A percentile compares a stretch with the other conserved stretches of the same genome.
Evolutionary conservation across 2,888 invertebrate species (phyloP).

Genomic region (Myathropa florea): DNA sequence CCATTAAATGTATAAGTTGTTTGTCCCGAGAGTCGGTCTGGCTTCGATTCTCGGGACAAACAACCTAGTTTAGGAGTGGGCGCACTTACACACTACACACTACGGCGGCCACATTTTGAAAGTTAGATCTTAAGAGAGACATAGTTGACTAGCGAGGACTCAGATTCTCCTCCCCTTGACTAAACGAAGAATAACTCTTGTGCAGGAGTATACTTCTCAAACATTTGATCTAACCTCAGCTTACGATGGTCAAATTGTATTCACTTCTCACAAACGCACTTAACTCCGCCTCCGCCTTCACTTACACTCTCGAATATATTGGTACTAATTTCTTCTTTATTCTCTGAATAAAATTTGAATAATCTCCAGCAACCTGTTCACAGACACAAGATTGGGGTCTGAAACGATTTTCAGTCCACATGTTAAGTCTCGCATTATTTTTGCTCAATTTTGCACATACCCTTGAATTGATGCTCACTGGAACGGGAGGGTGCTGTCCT

Average conservation of each 20-base stretch:
- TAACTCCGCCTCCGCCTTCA: not conserved
- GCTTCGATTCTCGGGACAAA: too few species aligned
- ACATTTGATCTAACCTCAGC: too few species aligned
- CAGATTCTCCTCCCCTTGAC: too few species aligned
- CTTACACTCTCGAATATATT: not conserved
- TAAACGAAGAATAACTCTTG: too few species aligned
- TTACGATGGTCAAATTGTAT: not conserved
- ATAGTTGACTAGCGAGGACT: too few species aligned
- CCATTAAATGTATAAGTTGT: too few species aligned
- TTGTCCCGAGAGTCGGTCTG: too few species aligned
- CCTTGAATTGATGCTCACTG: not conserved
- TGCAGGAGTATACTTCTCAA: too few species aligned
- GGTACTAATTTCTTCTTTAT: not conserved
- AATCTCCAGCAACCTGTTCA: constrained; percentile 35
- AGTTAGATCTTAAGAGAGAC: too few species aligned
- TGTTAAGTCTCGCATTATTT: constrained; percentile 43
- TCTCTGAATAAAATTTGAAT: constrained; percentile 47
- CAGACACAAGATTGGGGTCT: constrained; percentile 6
- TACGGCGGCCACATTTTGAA: too few species aligned
- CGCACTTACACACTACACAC: too few species aligned
- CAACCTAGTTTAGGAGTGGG: too few species aligned
- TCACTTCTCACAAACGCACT: not conserved
- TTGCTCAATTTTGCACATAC: constrained; percentile 29
- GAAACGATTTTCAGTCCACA: constrained; percentile 52
- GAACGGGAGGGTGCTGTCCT: not conserved